A percentile compares a stretch with the other conserved stretches of the same genome.
These are phyloP conservation scores for Phacellophora camtschatica DNA, from an alignment of 30 jellyfish, hydroid and myxozoan genomes.

Conservation along the genomic window DNA sequence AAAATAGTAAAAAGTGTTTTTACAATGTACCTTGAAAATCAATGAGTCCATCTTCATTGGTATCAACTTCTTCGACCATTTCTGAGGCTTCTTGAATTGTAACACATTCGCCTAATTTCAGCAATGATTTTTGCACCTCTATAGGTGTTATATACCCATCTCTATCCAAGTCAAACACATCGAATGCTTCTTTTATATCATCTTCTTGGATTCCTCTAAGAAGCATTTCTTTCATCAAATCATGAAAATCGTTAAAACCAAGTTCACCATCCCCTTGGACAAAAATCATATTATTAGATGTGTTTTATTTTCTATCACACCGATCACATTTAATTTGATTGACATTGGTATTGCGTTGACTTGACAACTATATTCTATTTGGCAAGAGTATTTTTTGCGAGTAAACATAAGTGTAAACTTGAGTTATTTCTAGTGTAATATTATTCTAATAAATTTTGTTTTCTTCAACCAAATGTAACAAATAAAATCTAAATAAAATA, in stretches of 20 bases:
- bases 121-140: slow-evolving; percentile 57
- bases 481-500: no score
- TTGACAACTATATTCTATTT: no score
- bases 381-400: no score
- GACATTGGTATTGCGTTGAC: no score
- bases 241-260: slow-evolving; percentile 76
- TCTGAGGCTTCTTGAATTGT: slow-evolving; percentile 74
- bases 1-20: not conserved
- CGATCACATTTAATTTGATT: no score
- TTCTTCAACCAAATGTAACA: no score
- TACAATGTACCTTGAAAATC: slow-evolving; percentile 92
- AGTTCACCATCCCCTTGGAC: slow-evolving; percentile 83
- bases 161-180: slow-evolving; percentile 70
- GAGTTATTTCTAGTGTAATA: no score
- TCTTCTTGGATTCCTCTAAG: slow-evolving; percentile 77
- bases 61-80: slow-evolving; percentile 50
- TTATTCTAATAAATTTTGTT: no score
- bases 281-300: not conserved
- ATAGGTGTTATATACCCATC: slow-evolving; percentile 70
- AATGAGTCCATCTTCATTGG: slow-evolving; percentile 71
- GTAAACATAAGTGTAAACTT: no score
- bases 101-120: slow-evolving; percentile 63
- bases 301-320: no score
- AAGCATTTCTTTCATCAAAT: slow-evolving; percentile 65
- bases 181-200: slow-evolving; percentile 74